These are phyloP conservation scores for Psittacus erithacus DNA, from an alignment of 2,113 vertebrate genomes.

Conservation along the genomic window DNA sequence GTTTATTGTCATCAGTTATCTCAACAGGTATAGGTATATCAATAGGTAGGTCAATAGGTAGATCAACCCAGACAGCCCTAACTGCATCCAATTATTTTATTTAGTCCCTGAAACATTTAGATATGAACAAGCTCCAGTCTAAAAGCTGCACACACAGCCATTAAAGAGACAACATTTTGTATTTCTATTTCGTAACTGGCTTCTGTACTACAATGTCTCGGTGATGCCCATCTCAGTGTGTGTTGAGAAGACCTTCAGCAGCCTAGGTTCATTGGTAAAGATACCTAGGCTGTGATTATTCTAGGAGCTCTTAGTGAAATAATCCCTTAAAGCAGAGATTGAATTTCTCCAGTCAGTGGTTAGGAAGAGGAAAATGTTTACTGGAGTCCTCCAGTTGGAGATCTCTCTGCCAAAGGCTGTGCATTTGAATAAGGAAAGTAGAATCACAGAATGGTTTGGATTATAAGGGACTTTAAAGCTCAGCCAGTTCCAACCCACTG, in stretches of 20 bases:
- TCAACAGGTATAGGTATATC: not conserved
- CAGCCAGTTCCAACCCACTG: not conserved
- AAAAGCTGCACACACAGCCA: not conserved
- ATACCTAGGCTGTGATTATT: not conserved
- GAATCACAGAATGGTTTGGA: not conserved
- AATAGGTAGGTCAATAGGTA: not conserved
- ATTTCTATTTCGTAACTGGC: not conserved
- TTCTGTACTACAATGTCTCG: not conserved
- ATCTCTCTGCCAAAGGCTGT: not conserved
- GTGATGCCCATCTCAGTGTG: fast-evolving
- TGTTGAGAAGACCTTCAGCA: not conserved
- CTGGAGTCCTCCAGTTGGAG: not conserved
- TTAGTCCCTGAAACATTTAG: not conserved
- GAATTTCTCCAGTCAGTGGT: not conserved
- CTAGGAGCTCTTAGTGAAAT: not conserved
- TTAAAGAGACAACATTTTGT: not conserved
- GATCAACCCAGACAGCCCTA: not conserved
- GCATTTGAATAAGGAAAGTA: not conserved
- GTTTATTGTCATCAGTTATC: not conserved
- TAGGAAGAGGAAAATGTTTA: not conserved
- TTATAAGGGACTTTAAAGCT: not conserved
- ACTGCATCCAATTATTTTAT: not conserved
- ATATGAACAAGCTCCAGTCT: not conserved
- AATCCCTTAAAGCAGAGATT: not conserved
- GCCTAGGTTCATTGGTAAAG: not conserved